phyloP scores from a whole-genome alignment of 2,888 invertebrate species.

The Macropis europaea region DNA sequence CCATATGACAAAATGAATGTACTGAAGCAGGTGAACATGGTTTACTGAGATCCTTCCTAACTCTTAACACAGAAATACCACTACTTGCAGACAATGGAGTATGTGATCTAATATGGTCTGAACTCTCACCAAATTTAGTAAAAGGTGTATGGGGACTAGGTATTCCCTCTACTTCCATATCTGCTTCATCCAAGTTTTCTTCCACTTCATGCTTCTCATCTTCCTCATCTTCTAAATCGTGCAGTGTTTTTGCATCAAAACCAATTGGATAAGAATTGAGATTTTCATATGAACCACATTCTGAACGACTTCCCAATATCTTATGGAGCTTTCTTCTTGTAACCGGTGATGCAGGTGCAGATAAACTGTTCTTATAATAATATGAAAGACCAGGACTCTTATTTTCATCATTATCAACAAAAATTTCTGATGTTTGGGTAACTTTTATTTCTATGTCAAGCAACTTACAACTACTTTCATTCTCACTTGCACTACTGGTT shows the following conservation, averaged over 20 bases:
- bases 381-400: conserved; percentile 55
- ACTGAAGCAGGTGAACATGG: conserved; percentile 74
- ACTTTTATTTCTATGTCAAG: conserved; percentile 47
- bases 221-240: conserved; percentile 73
- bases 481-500: conserved; percentile 15
- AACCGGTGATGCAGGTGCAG: conserved; percentile 73
- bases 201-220: conserved; percentile 75
- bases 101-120: conserved; percentile 64
- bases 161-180: conserved; percentile 76
- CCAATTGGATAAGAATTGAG: conserved; percentile 69
- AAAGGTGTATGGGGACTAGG: conserved; percentile 71
- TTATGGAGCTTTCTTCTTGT: conserved; percentile 59
- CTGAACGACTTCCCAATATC: conserved; percentile 68
- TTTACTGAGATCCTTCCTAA: conserved; percentile 77
- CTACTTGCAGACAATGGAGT: conserved; percentile 72
- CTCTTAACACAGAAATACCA: conserved; percentile 71
- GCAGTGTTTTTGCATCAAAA: conserved; percentile 67
- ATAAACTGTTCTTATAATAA: conserved; percentile 72
- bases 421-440: conserved; percentile 25
- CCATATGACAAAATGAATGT: conserved; percentile 70
- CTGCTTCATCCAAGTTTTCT: conserved; percentile 79
- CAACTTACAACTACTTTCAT: conserved; percentile 34
- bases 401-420: conserved; percentile 35
- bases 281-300: conserved; percentile 73
- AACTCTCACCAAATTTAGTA: conserved; percentile 59